Evolutionary conservation across 2,797 vertebrate species (phyloP).

Genomic region (Myioborus melanocephalus): DNA sequence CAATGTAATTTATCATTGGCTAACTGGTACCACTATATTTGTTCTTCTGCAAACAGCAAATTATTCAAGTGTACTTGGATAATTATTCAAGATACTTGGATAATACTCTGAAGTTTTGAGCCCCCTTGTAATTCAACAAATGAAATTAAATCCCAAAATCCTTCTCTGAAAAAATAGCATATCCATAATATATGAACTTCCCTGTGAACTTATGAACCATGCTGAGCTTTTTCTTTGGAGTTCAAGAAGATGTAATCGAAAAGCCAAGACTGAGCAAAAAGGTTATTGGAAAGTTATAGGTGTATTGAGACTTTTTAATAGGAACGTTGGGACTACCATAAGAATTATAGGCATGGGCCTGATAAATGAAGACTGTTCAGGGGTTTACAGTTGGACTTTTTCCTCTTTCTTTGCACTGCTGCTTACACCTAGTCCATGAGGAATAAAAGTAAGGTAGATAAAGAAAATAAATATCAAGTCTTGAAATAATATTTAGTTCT

Average conservation of each 20-base stretch:
- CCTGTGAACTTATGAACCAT: background rate
- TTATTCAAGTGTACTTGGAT: background rate
- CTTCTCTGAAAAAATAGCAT: background rate
- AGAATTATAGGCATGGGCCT: background rate
- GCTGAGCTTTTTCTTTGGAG: background rate
- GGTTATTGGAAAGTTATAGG: background rate
- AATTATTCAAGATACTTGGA: background rate
- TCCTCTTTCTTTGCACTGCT: background rate
- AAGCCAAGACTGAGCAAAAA: background rate
- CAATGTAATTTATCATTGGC: background rate
- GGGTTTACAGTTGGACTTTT: background rate
- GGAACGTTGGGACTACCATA: background rate
- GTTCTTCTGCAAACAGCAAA: background rate
- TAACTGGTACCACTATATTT: background rate
- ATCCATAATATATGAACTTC: background rate
- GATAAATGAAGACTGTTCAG: background rate
- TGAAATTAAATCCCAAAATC: background rate
- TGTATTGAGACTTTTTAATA: background rate
- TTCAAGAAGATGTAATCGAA: background rate
- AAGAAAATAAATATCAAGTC: background rate
- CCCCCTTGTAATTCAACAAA: background rate
- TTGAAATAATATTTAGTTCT: background rate
- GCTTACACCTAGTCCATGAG: background rate
- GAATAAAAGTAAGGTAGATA: background rate
- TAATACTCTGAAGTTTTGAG: background rate